Percentiles rank a stretch among this genome's conserved stretches.
Evolutionary conservation across 2,888 invertebrate species (phyloP).

Genomic region (Theretra japonica): DNA sequence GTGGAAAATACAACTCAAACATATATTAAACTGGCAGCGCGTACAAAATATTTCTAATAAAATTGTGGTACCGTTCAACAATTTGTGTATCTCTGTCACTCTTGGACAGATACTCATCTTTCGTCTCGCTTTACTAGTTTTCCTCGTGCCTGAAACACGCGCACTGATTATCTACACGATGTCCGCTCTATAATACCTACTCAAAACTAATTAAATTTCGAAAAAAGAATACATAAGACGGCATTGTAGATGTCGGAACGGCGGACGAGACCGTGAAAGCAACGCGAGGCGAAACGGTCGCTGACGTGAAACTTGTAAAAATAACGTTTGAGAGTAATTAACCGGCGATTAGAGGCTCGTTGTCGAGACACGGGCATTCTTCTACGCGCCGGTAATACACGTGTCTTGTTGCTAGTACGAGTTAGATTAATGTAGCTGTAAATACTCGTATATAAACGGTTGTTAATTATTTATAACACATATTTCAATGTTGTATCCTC

Average conservation of each 20-base stretch:
- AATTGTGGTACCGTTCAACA: too few relatives aligned
- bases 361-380: slow-evolving; percentile 4
- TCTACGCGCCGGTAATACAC: slow-evolving; percentile 9
- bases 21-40: too few relatives aligned
- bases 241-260: slow-evolving; percentile 24
- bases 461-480: not conserved
- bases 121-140: too few relatives aligned
- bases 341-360: slow-evolving; percentile 18
- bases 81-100: too few relatives aligned
- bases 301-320: slow-evolving; percentile 25
- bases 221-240: slow-evolving; percentile 2
- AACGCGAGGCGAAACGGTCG: slow-evolving; percentile 11
- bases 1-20: slow-evolving; percentile 11
- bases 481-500: too few relatives aligned
- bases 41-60: too few relatives aligned
- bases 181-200: too few relatives aligned
- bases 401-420: not conserved
- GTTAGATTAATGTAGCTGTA: not conserved
- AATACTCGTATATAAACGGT: not conserved
- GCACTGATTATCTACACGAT: too few relatives aligned
- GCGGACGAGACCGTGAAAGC: slow-evolving; percentile 29
- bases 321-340: slow-evolving; percentile 25
- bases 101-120: too few relatives aligned
- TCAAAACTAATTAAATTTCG: slow-evolving; percentile 9
- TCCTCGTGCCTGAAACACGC: too few relatives aligned